Conservation (phyloP, 2,888 invertebrate genomes). For the Nomada lathburiana region DNA sequence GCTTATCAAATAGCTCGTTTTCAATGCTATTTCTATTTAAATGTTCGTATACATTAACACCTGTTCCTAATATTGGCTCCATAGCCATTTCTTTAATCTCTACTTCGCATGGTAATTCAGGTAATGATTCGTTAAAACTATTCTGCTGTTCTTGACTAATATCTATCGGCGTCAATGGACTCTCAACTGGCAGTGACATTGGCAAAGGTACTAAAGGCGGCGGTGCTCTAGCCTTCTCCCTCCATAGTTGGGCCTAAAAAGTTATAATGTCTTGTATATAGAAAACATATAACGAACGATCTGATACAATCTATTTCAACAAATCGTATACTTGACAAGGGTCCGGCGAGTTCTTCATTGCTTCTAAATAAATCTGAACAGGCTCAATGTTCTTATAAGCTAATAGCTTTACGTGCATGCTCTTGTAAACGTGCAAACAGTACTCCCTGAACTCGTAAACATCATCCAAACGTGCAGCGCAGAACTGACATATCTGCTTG, state of each 20-base stretch:
- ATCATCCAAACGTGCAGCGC: conserved; percentile 79
- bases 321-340: conserved; percentile 76
- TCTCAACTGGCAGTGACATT: conserved; percentile 68
- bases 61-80: conserved; percentile 52
- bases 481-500: conserved; percentile 81
- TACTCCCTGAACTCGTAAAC: conserved; percentile 78
- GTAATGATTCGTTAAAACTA: conserved; percentile 68
- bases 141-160: conserved; percentile 51
- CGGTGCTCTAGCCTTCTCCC: conserved; percentile 77
- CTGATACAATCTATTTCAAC: background rate
- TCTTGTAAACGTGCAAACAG: conserved; percentile 77
- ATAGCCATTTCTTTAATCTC: conserved; percentile 76
- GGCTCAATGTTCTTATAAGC: conserved; percentile 68
- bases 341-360: conserved; percentile 79
- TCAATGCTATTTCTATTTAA: conserved; percentile 11
- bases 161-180: conserved; percentile 49
- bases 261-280: conserved; percentile 1
- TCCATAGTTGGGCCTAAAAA: conserved; percentile 77
- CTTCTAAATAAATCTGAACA: conserved; percentile 77
- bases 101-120: conserved; percentile 79
- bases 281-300: background rate
- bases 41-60: conserved; percentile 33
- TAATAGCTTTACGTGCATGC: conserved; percentile 75
- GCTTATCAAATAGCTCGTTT: conserved; percentile 25
- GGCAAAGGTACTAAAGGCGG: conserved; percentile 79